A percentile compares a stretch with the other conserved stretches of the same genome.
phyloP scores from a whole-genome alignment of 35 echinoderm and acorn worm species.

The Diadema setosum region DNA sequence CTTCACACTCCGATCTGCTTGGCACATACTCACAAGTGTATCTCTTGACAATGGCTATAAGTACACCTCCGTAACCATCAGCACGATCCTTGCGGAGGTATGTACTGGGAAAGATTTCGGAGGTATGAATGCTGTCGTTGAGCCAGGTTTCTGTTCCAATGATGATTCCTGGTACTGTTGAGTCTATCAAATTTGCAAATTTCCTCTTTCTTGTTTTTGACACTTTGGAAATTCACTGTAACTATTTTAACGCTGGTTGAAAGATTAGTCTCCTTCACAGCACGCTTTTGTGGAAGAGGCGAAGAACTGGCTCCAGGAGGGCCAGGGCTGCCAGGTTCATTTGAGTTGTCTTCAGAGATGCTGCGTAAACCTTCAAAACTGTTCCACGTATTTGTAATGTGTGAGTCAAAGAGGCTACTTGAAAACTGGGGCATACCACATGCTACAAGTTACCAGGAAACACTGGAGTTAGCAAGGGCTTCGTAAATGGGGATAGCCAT shows the following conservation, averaged over 20 bases:
- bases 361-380: too few relatives aligned
- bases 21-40: neutral
- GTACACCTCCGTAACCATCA: constrained; percentile 32
- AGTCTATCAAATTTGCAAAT: constrained; percentile 15
- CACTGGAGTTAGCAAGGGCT: too few relatives aligned
- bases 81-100: constrained; percentile 28
- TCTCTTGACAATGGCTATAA: constrained; percentile 38
- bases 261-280: neutral
- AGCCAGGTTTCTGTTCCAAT: constrained; percentile 64
- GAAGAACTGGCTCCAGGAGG: neutral
- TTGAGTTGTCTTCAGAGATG: too few relatives aligned
- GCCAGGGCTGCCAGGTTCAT: neutral
- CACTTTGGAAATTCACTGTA: constrained; percentile 42
- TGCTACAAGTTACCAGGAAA: too few relatives aligned
- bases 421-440: too few relatives aligned
- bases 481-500: too few relatives aligned
- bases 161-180: constrained; percentile 26
- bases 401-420: too few relatives aligned
- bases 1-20: neutral
- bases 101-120: constrained; percentile 21
- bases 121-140: constrained; percentile 20
- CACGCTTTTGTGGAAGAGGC: neutral
- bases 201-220: constrained; percentile 19
- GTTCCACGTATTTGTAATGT: too few relatives aligned
- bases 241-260: constrained; percentile 16